Base-by-base conservation (phyloP, 2,797 vertebrate species). In the Zenarchopterus dispar region DNA sequence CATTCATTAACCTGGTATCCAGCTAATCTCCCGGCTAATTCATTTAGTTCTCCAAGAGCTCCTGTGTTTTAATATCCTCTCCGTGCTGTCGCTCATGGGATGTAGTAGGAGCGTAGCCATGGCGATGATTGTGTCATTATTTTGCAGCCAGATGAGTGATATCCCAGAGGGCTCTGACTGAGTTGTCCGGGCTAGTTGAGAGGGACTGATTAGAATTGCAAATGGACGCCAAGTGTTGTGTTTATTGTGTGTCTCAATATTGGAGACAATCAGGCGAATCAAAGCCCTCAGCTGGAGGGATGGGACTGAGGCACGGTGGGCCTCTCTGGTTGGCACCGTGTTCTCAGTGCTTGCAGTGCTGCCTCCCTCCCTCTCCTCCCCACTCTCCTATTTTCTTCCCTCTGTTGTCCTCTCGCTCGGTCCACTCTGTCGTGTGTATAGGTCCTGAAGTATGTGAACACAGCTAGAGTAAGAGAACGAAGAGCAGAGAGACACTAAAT, bases 221-320 rank as follows among this genome's bases (percentile, higher is more conserved):
- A 93, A 92, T 92, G 89, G 86, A 54, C 67, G 86, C 90, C 84
- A 88, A 87, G 84, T 91, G 91, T 92, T 92, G 90, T 92, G 89
- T 91, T 93, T 91, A 92, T 93, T 93, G 91, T 92, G 91, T 87
- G 93, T 91, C 85, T 91, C 91, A 88, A 91, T 91, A 89, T 92
- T 90, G 90, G 88, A 92, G 90, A 92, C 91, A 93, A 91, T 92
- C 90, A 90, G 86, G 90, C 84, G 84, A 92, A 93, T 93, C 89
- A 91, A 92, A 93, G 92, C 87, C 86, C 88, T 86, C 87, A 82
- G 90, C 90, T 92, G 91, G 91, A 91, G 90, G 87, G 88, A 91
- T 81, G 87, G 87, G 80, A 80, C 86, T 52, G 86, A 85, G 83
- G 88, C 89, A 77, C 82, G 73, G 90, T 84, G 88, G 92, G 89